phyloP scores from a whole-genome alignment of 2,113 vertebrate species.

The Silurus glanis region DNA sequence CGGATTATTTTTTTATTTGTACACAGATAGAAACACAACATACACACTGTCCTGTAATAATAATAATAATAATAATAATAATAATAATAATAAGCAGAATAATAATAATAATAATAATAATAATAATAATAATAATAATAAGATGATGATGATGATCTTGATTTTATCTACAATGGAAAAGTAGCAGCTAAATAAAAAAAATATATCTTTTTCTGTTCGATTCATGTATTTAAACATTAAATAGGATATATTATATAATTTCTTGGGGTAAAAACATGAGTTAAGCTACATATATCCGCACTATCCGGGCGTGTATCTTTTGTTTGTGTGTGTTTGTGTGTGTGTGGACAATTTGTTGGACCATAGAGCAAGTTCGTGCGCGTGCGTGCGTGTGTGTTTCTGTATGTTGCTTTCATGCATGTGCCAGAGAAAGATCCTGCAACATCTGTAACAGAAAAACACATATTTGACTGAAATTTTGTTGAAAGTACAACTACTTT shows the following conservation, averaged over 20 bases:
- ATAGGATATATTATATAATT: too few relatives aligned
- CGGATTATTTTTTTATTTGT: neutral
- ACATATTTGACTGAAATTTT: slow-evolving; percentile 25
- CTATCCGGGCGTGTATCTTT: slow-evolving; percentile 12
- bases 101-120: neutral
- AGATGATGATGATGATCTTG: neutral
- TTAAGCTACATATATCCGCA: neutral
- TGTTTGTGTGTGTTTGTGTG: slow-evolving; percentile 31
- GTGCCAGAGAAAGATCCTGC: slow-evolving; percentile 45
- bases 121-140: neutral
- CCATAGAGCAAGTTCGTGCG: neutral
- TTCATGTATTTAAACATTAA: too few relatives aligned
- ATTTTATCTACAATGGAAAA: neutral
- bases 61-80: neutral
- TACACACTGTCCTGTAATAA: neutral
- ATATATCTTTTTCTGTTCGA: too few relatives aligned
- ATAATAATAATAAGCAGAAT: neutral
- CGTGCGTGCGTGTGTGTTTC: slow-evolving; percentile 34
- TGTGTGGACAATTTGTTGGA: slow-evolving; percentile 43
- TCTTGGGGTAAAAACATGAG: neutral
- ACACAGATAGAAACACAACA: neutral
- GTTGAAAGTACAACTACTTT: neutral
- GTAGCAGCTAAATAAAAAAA: neutral
- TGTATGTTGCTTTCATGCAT: neutral
- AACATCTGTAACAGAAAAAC: slow-evolving; percentile 25